Base-by-base conservation (phyloP, 2,888 invertebrate genomes). In the Drosophila mimica region DNA sequence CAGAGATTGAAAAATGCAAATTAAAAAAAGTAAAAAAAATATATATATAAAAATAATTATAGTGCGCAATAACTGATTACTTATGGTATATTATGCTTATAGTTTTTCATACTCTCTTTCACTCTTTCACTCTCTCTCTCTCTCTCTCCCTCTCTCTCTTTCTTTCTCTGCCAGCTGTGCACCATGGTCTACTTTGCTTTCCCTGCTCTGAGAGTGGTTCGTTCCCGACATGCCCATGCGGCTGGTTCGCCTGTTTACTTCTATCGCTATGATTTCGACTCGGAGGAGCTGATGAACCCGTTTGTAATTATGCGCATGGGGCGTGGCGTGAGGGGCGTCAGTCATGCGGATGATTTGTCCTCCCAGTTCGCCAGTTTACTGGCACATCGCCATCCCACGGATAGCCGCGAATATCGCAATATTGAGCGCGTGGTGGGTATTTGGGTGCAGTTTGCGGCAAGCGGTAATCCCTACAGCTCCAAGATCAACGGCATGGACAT, bases 261-360 rank as follows among this genome's bases (percentile, higher is more conserved):
- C 4, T 93, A 93, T 72, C 91, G 93, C 30, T 93, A 91, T 56
- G 93, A 92, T 53, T 92, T 92, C 51, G 93, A 93, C 70, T 93
- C 93, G 5, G 91, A 92, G 43, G 86, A 91, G 20, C 69, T 92
- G 3, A 81, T 91, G 28, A 89, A 82, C 73, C 92, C 91, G 0
- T 91, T 89, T 62, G 89, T 92, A 4, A 59, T 91, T 4, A 82
- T 92, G 74, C 91, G 91, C 17, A 79, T 79, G 30, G 93, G 93
- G 0, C 90, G 90, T 20, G 89, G 91, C 15, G 78, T 92, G 0
- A 91, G 91, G 71, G 93, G 93, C 20, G 92, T 92, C 1, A 89
- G 90, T 52, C 93, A 93, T 82, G 91, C 87, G 17, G 93, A 93
- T 73, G 93, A 93, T 3, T 73, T 93, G 46, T 75, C 90, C 0